Base-by-base conservation (phyloP, 2,113 vertebrate genomes). In the Silurus asotus region DNA sequence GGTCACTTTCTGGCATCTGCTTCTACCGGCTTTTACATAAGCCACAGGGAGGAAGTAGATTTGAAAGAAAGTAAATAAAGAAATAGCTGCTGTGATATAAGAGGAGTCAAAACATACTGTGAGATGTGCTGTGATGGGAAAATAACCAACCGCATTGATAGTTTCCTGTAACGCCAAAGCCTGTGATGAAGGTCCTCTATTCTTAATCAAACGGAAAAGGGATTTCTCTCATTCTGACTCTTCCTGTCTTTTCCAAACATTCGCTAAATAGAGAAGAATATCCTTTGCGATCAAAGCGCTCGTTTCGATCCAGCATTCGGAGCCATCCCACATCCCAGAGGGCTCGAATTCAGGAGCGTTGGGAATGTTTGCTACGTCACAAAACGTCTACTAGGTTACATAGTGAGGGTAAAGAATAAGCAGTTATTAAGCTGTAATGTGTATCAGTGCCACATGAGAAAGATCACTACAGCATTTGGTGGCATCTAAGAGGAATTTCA, bases 281-380 rank as follows among this genome's bases (percentile, higher is more conserved):
- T 91, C 80, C 56, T 83, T 86, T 76, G 90, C 89, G 84, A 61
- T 90, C 78, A 7, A 62, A 78, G 83, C 53, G 55, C 45, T 62
- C 23, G 3, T 51, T 58, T 65, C 78, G 81, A 84, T 11, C 37
- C 70, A 75, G 55, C 37, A 61, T 49, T 64, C 69, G 77, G 74
- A 67, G 65, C 25, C 20, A 80, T 83, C 81, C 53, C 62, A 45
- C n/a, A 62, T 82, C 69, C 69, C 70, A 37, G 23, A n/a, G 65
- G 72, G 75, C 77, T 61, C 14, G 4, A 28, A 20, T 56, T 85
- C 69, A 67, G 56, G 5, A 85, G 53, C 37, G 37, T 67, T 67
- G 5, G 10, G 85, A 67, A 72, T 81, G 67, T 72, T 78, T 23
- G 45, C 51, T 55, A 25, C 74, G 20, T 61, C 62, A 45, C 61